A percentile compares a stretch with the other conserved stretches of the same genome.
Evolutionary conservation across 2,113 vertebrate genomes (phyloP).

Genomic region (Lontra canadensis): DNA sequence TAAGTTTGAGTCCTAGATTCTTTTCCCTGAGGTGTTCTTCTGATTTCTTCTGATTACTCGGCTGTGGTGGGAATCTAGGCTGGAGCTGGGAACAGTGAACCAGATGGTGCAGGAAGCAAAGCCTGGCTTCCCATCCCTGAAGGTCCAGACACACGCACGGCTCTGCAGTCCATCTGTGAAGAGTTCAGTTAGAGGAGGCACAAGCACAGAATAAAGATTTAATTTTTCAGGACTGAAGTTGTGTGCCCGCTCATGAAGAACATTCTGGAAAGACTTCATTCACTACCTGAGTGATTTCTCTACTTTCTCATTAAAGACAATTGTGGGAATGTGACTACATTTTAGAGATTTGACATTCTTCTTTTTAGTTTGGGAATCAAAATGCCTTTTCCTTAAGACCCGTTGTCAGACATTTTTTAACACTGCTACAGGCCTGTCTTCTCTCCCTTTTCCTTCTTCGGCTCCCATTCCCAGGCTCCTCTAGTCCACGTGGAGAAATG

Average conservation of each 20-base stretch:
- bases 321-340: background rate
- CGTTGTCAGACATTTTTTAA: background rate
- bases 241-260: background rate
- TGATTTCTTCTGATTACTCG: conserved; percentile 76
- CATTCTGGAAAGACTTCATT: conserved; percentile 23
- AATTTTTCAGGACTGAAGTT: background rate
- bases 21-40: conserved; percentile 85
- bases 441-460: background rate
- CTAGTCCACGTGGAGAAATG: background rate
- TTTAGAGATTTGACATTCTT: conserved; percentile 24
- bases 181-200: background rate
- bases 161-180: conserved; percentile 37
- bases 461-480: background rate
- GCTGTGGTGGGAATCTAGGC: conserved; percentile 73
- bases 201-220: background rate
- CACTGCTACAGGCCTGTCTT: background rate
- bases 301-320: background rate
- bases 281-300: background rate
- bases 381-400: background rate
- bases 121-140: background rate
- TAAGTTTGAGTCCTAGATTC: conserved; percentile 82
- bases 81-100: conserved; percentile 65
- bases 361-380: background rate
- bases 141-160: background rate
- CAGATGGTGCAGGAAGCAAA: conserved; percentile 45